Percentiles rank a stretch among this genome's conserved stretches.
Evolutionary conservation across 2,113 vertebrate genomes (phyloP).

Genomic region (Nipponia nippon): DNA sequence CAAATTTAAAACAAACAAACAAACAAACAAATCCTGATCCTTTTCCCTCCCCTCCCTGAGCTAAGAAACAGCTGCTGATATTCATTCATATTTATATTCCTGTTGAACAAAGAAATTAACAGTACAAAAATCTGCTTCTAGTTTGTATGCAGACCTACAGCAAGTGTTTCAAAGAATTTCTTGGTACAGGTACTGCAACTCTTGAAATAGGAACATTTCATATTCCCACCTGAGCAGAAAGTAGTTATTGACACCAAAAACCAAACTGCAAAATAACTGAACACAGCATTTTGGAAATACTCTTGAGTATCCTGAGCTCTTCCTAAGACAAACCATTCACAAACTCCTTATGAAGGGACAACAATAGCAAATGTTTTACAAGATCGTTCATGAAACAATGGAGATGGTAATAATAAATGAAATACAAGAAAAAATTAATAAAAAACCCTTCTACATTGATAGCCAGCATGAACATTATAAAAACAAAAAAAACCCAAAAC

Average conservation of each 20-base stretch:
- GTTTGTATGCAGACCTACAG: not conserved
- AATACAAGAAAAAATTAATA: not conserved
- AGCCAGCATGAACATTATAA: not conserved
- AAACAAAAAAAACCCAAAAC: too few relatives aligned
- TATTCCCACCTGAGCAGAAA: not conserved
- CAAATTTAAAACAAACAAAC: not conserved
- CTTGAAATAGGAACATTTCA: not conserved
- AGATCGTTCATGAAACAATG: not conserved
- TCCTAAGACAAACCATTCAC: not conserved
- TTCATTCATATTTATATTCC: not conserved
- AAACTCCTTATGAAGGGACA: not conserved
- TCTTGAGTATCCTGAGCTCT: not conserved
- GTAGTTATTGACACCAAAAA: not conserved
- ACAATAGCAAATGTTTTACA: not conserved
- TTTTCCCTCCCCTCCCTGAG: not conserved
- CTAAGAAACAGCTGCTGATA: not conserved
- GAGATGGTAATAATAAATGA: not conserved
- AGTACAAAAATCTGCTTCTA: not conserved
- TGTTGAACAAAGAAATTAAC: not conserved
- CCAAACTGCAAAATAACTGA: not conserved
- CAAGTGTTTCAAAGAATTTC: not conserved
- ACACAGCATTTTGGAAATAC: not conserved
- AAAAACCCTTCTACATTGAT: not conserved
- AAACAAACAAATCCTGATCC: not conserved
- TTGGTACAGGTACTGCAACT: not conserved